A percentile compares a stretch with the other conserved stretches of the same genome.
phyloP scores from a whole-genome alignment of 2,113 vertebrate genomes.

The Tetrao urogallus region DNA sequence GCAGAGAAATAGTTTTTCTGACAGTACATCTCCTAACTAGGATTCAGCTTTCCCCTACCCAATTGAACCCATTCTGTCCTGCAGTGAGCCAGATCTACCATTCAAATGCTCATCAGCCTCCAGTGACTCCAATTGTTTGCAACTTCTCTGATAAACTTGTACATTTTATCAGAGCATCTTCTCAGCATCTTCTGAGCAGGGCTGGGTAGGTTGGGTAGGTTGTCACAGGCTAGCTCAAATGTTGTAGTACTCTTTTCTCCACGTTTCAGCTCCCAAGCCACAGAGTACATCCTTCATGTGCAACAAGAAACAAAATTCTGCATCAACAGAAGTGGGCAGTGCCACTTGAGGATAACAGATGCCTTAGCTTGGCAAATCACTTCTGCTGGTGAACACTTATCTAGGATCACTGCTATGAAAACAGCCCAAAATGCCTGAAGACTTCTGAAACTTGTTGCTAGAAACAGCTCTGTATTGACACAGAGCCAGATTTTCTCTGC shows the following conservation, averaged over 20 bases:
- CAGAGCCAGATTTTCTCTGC: not conserved
- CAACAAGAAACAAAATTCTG: not conserved
- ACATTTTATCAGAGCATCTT: not conserved
- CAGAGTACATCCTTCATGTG: not conserved
- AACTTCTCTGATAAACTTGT: not conserved
- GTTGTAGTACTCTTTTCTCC: not conserved
- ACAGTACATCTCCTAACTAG: not conserved
- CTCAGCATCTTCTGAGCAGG: not conserved
- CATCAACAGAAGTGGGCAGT: not conserved
- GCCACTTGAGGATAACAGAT: not conserved
- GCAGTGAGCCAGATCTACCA: not conserved
- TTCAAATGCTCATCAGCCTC: not conserved
- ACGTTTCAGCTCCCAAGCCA: not conserved
- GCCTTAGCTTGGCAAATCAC: not conserved
- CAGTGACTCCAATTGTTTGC: not conserved
- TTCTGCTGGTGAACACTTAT: not conserved
- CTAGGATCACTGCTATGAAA: not conserved
- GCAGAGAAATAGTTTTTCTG: not conserved
- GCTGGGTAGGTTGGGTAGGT: not conserved
- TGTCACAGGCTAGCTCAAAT: not conserved
- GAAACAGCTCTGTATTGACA: not conserved
- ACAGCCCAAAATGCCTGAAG: not conserved
- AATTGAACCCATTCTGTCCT: not conserved
- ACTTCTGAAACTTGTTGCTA: not conserved
- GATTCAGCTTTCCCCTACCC: not conserved